These are phyloP conservation scores for Rhagoletis pomonella DNA, from an alignment of 1,140 invertebrate species.

Conservation along the genomic window DNA sequence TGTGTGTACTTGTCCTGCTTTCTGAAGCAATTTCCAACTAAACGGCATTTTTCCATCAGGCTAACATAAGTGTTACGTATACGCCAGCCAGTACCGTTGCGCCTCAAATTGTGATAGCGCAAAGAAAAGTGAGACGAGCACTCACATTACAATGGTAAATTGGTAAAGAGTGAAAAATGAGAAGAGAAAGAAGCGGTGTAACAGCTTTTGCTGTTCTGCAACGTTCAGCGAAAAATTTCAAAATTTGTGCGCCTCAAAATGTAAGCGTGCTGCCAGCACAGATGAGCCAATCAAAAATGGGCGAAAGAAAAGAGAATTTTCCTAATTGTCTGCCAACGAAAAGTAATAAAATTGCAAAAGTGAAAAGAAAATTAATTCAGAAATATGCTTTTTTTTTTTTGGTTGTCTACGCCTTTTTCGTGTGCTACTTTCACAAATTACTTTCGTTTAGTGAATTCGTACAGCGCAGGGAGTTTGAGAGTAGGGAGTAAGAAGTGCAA, in stretches of 20 bases:
- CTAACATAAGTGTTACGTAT: not conserved
- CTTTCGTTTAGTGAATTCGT: not conserved
- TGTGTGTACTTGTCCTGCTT: slow-evolving; percentile 10
- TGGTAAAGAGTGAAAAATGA: not conserved
- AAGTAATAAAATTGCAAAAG: slow-evolving; percentile 18
- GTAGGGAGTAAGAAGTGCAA: not conserved
- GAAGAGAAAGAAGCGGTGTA: not conserved
- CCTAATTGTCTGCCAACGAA: slow-evolving; percentile 39
- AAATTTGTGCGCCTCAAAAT: not conserved
- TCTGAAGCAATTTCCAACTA: slow-evolving; percentile 38
- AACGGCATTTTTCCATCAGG: not conserved
- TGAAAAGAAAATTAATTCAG: slow-evolving; percentile 23
- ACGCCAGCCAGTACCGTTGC: too few species aligned
- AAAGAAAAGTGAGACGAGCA: not conserved
- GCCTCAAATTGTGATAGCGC: too few species aligned
- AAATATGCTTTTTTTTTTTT: not conserved
- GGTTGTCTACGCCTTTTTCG: not conserved
- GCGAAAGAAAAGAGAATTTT: slow-evolving; percentile 33
- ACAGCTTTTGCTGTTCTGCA: slow-evolving; percentile 15
- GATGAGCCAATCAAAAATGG: not conserved
- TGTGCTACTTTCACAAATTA: not conserved
- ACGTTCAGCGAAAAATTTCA: slow-evolving; percentile 32
- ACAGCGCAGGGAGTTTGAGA: not conserved
- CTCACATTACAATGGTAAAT: not conserved
- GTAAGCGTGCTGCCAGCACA: not conserved